Percentiles rank a stretch among this genome's conserved stretches.
Conservation (phyloP, 1,140 invertebrate species). For the Dolichoris vasculosae region DNA sequence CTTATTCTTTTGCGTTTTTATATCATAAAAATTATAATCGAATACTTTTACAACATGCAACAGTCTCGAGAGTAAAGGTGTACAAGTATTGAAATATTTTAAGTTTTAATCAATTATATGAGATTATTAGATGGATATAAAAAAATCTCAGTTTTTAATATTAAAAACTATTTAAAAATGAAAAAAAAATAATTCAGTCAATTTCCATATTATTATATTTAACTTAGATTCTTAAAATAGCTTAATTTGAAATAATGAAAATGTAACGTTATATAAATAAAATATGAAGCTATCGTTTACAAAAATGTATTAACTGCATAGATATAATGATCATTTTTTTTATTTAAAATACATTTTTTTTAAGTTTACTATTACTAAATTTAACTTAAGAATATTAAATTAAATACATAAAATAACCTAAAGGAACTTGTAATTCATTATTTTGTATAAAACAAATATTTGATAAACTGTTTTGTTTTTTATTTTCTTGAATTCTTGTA, state of each 20-base stretch:
- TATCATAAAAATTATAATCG: constrained; percentile 1
- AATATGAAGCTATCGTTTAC: constrained; percentile 9
- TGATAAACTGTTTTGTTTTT: constrained; percentile 23
- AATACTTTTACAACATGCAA: neutral
- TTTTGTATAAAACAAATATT: constrained; percentile 24
- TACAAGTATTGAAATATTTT: neutral
- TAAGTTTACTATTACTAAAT: neutral
- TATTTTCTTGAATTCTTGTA: constrained; percentile 23
- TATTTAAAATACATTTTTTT: constrained; percentile 21
- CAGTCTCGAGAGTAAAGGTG: neutral
- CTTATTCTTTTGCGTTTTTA: constrained; percentile 1
- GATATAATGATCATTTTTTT: constrained; percentile 28
- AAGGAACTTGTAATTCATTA: constrained; percentile 18
- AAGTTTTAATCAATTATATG: neutral
- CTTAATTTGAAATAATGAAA: neutral
- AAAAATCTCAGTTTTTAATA: no score
- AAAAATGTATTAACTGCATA: neutral
- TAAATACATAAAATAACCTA: neutral
- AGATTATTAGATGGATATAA: neutral
- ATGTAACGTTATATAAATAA: neutral
- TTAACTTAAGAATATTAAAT: neutral
- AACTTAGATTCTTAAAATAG: neutral
- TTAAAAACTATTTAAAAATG: no score
- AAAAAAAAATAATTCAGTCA: no score
- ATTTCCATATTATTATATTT: neutral